Evolutionary conservation across 2,797 vertebrate species (phyloP).

Genomic region (Linurgus olivaceus): DNA sequence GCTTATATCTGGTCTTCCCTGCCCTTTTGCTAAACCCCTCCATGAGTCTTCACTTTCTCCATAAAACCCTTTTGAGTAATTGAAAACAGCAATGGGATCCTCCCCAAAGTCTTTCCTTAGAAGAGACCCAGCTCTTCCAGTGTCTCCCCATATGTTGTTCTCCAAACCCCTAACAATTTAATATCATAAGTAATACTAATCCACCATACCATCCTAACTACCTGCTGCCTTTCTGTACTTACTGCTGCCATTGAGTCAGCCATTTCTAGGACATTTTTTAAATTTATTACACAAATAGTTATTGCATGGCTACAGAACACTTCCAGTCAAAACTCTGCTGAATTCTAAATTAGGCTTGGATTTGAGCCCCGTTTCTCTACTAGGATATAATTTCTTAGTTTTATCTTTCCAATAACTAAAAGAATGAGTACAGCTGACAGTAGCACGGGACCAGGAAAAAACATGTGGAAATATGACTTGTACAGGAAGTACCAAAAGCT

Average conservation of each 20-base stretch:
- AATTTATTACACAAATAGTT: not conserved
- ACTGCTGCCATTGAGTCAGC: not conserved
- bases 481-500: not conserved
- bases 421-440: not conserved
- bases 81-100: not conserved
- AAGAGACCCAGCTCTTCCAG: not conserved
- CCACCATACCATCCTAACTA: not conserved
- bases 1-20: not conserved
- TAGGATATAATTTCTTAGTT: not conserved
- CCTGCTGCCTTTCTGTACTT: not conserved
- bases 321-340: not conserved
- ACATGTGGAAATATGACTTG: not conserved
- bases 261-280: not conserved
- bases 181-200: too few relatives aligned
- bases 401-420: not conserved
- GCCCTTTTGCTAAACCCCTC: accelerated
- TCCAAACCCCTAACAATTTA: not conserved
- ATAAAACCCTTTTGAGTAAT: not conserved
- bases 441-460: not conserved
- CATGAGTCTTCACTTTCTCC: not conserved
- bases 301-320: not conserved
- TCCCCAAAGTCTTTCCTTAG: not conserved
- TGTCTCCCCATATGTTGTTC: not conserved
- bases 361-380: not conserved
- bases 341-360: not conserved